Percentiles rank a stretch among this genome's conserved stretches.
Evolutionary conservation across 2,113 vertebrate species (phyloP).

Genomic region (Aix galericulata): DNA sequence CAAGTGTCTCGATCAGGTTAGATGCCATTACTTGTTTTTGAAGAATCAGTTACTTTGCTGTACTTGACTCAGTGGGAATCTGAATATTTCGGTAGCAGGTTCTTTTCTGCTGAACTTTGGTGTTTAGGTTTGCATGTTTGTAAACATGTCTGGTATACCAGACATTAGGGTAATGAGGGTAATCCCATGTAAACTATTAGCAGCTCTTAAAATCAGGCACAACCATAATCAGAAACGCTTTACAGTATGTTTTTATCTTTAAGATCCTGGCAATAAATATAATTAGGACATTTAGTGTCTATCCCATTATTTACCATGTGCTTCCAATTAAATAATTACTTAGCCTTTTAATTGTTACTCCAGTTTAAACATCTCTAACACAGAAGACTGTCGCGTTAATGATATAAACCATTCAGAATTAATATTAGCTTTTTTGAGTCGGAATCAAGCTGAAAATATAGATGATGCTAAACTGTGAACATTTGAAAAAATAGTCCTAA

Average conservation of each 20-base stretch:
- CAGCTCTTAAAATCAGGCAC: background rate
- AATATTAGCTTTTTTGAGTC: background rate
- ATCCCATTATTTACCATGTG: background rate
- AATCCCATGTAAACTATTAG: background rate
- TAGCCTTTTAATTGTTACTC: background rate
- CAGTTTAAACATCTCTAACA: background rate
- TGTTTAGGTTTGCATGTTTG: background rate
- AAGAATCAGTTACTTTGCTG: background rate
- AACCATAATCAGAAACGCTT: background rate
- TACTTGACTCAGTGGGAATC: background rate
- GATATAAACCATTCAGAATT: background rate
- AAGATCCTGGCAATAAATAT: background rate
- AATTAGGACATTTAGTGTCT: background rate
- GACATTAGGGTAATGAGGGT: background rate
- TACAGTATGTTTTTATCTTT: background rate
- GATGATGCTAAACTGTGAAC: background rate
- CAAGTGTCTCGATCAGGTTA: background rate
- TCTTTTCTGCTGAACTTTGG: background rate
- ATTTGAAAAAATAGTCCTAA: background rate
- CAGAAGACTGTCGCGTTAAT: background rate
- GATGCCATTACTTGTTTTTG: background rate
- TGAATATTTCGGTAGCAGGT: background rate
- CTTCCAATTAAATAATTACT: background rate
- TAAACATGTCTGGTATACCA: background rate
- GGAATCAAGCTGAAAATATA: background rate